Base-by-base conservation (phyloP, 2,797 vertebrate species). In the Anguilla pacifica region DNA sequence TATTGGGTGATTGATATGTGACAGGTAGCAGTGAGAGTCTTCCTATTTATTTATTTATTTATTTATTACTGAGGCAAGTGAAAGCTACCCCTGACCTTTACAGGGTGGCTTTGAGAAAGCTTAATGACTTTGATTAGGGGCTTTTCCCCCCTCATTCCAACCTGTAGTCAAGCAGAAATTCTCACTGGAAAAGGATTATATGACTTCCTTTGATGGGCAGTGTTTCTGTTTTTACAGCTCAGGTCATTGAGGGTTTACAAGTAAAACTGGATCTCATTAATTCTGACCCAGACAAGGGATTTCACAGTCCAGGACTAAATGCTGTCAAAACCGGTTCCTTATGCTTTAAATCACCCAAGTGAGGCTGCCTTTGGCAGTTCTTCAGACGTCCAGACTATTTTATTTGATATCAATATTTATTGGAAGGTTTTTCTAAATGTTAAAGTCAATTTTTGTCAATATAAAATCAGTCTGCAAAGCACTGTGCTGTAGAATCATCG, bases 221-320 rank as follows among this genome's bases (percentile, higher is more conserved):
- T 82, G 79, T 84, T 84, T 84, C 83, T 61, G 55, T 84, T 84
- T 59, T 39, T 39, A 55, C 79, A 51, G n/a, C 55, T 13, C 53
- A 57, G 83, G 51, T 84, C 55, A 84, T 7, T 55, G 51, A 57
- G 55, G 55, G 83, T 84, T 84, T 84, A 84, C 83, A 84, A 59
- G 83, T 61, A 57, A 84, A 55, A 55, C 53, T 84, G 83, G 31
- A 84, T 84, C 83, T 84, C 35, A 84, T 84, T 84, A 59, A 61
- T 84, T 84, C 28, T 84, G n/a, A 55, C 83, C 83, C 79, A 55
- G 83, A 84, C 51, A 84, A 7, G 19, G 83, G n/a, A 84, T 84
- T 84, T 84, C n/a, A 22, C 51, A 84, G 51, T 59, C 15, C 35
- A 3, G 31, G 53, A 84, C n/a, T 57, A 28, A 84, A 59, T 39